phyloP scores from a whole-genome alignment of 2,888 invertebrate species.

The Iphiclides podalirius region DNA sequence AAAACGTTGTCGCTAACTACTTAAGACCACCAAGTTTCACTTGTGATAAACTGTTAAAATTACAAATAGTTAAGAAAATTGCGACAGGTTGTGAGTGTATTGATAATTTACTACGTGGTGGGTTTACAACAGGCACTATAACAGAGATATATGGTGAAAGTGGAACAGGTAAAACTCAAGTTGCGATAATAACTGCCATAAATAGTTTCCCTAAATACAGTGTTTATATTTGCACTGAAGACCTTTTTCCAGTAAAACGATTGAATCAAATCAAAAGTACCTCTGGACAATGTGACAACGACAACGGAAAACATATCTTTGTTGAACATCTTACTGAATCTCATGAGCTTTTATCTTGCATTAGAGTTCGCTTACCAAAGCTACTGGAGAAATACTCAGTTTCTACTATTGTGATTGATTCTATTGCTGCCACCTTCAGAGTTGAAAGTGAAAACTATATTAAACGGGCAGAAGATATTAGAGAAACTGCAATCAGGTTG shows the following conservation, averaged over 20 bases:
- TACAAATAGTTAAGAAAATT: conserved; percentile 38
- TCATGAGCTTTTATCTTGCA: conserved; percentile 57
- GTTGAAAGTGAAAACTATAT: conserved; percentile 62
- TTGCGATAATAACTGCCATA: conserved; percentile 85
- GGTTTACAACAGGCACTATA: conserved; percentile 83
- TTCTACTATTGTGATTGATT: conserved; percentile 61
- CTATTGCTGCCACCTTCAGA: conserved; percentile 70
- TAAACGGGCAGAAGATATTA: conserved; percentile 66
- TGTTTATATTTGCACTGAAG: conserved; percentile 89
- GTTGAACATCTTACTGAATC: conserved; percentile 67
- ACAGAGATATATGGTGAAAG: conserved; percentile 91
- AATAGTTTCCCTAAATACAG: conserved; percentile 81
- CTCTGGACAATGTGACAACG: conserved; percentile 33
- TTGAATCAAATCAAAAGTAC: conserved; percentile 56
- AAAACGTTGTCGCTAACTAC: conserved; percentile 47
- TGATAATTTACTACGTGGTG: conserved; percentile 83
- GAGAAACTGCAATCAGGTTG: conserved; percentile 57
- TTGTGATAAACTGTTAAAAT: conserved; percentile 36
- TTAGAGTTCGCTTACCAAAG: conserved; percentile 57
- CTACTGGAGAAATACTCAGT: conserved; percentile 46
- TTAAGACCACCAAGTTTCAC: conserved; percentile 39
- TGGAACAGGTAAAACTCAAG: conserved; percentile 90
- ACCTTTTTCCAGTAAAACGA: conserved; percentile 77
- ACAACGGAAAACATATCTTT: conserved; percentile 59
- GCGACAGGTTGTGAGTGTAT: conserved; percentile 80